A percentile compares a stretch with the other conserved stretches of the same genome.
Evolutionary conservation across 2,888 invertebrate genomes (phyloP).

Genomic region (Calliopum simillimum): DNA sequence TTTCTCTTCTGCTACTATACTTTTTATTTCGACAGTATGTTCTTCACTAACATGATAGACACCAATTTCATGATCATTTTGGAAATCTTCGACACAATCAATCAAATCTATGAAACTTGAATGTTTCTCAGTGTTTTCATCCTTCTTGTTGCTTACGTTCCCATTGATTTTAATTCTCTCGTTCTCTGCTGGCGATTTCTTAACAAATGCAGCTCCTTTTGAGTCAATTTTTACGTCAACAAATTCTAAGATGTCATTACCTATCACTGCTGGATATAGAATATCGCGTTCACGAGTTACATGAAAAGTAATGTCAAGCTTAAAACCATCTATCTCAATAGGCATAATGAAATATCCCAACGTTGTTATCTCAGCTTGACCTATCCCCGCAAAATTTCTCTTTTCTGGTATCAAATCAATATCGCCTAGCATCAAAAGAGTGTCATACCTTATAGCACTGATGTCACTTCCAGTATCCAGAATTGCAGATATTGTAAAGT

Average conservation of each 20-base stretch:
- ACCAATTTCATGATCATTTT: too few species aligned
- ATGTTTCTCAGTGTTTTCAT: too few species aligned
- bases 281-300: slow-evolving; percentile 36
- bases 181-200: too few species aligned
- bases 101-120: too few species aligned
- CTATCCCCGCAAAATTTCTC: slow-evolving; percentile 36
- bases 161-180: too few species aligned
- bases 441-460: slow-evolving; percentile 35
- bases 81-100: too few species aligned
- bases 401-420: slow-evolving; percentile 13
- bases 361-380: slow-evolving; percentile 34
- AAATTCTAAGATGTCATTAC: slow-evolving; percentile 39
- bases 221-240: too few species aligned
- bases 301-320: slow-evolving; percentile 33
- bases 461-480: slow-evolving; percentile 38
- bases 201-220: too few species aligned
- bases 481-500: slow-evolving; percentile 27
- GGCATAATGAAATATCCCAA: slow-evolving; percentile 31
- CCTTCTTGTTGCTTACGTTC: too few species aligned
- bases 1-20: too few species aligned
- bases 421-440: slow-evolving; percentile 27
- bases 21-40: too few species aligned
- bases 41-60: too few species aligned
- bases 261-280: slow-evolving; percentile 38
- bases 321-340: slow-evolving; percentile 32